Percentiles rank a stretch among this genome's conserved stretches.
Evolutionary conservation across 2,113 vertebrate species (phyloP).

Genomic region (Rhombomys opimus): DNA sequence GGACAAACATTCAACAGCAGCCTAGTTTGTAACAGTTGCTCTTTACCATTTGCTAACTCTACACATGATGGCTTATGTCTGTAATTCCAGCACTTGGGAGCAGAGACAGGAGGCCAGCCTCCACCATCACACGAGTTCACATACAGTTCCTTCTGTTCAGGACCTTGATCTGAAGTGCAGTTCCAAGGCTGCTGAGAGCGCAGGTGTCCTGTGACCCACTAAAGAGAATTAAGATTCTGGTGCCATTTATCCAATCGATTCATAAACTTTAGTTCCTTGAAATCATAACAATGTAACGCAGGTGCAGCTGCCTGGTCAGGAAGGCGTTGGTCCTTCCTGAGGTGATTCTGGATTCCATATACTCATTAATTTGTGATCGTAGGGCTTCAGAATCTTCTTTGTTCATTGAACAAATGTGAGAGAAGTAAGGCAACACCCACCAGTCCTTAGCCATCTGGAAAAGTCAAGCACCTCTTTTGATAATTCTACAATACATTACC

Average conservation of each 20-base stretch:
- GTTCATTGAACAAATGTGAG: neutral
- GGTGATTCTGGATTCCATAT: neutral
- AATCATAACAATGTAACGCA: neutral
- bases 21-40: neutral
- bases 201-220: neutral
- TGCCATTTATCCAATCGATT: neutral
- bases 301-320: neutral
- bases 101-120: too few relatives aligned
- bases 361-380: neutral
- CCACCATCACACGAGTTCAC: too few relatives aligned
- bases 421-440: neutral
- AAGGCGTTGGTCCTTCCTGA: neutral
- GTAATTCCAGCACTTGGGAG: too few relatives aligned
- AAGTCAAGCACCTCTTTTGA: neutral
- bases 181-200: neutral
- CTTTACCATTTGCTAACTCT: neutral
- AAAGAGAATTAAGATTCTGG: neutral
- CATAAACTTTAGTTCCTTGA: neutral
- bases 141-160: neutral
- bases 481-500: neutral
- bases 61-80: too few relatives aligned
- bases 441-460: neutral
- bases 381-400: neutral
- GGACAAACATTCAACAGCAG: neutral
- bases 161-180: neutral